Base-by-base conservation (phyloP, 1,140 invertebrate species). In the Temnothorax nylanderi region DNA sequence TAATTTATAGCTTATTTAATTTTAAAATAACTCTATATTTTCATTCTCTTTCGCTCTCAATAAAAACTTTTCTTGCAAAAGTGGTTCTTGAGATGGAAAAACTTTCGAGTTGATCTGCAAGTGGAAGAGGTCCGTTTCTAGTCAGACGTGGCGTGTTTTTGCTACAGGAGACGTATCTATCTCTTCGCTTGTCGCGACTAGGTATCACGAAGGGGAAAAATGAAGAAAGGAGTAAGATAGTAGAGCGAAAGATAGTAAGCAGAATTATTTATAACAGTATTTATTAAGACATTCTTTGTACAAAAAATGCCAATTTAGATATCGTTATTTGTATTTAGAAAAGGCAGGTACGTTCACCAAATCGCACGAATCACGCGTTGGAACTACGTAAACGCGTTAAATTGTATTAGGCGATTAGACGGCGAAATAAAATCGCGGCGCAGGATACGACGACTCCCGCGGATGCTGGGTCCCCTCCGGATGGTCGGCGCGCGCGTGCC, bases 401-500 rank as follows among this genome's bases (percentile, higher is more conserved):
- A 37, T 67, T 34, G 18, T 60, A 44, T 77, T n/a, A 64, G 26
- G 0, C 26, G 4, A 62, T 78, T 67, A 67, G 0, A n/a, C 21
- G 11, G 16, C 5, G 71, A 60, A 26, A 37, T 78, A 47, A 85
- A 51, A 49, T 85, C 8, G 26, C 54, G 16, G 10, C 34, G 37
- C 41, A 11, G n/a, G 5, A 13, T 49, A 2, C 7, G 32, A 71
- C 1, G 18, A 85, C 11, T 56, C 41, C 47, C 16, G 3, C 18
- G 64, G 18, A 75, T 72, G 54, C 60, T 21, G 54, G 47, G n/a
- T 72, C 51, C 64, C 51, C 64, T 85, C 41, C 10, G 44, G 60
- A 78, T 75, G 60, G 86, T 47, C 10, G 37, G 6, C 89, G 76
- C 58, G 94, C 94, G 94, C 93, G 94, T 92, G 93, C 87, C 88